Evolutionary conservation across 2,797 vertebrate genomes (phyloP).

Genomic region (Aldrovandia affinis): DNA sequence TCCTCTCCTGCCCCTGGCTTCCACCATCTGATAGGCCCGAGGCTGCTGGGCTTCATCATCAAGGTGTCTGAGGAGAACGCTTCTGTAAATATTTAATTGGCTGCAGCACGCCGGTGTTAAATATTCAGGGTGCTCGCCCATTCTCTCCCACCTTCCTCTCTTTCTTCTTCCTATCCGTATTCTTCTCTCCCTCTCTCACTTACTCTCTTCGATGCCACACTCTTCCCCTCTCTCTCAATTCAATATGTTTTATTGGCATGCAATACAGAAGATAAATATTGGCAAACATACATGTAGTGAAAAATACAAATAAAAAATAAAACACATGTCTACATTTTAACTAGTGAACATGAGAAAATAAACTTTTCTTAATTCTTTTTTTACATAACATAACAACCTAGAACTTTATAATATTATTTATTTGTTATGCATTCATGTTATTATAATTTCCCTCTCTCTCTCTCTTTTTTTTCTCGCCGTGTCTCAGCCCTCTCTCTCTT

Average conservation of each 20-base stretch:
- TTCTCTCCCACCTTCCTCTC: not conserved
- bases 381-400: no score
- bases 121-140: constrained; percentile 65
- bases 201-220: not conserved
- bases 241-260: no score
- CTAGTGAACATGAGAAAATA: no score
- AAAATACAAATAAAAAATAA: no score
- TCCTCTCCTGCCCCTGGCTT: constrained; percentile 55
- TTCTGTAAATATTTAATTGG: constrained; percentile 82
- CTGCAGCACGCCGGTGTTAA: constrained; percentile 72
- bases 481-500: not conserved
- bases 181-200: constrained; percentile 36
- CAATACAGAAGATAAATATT: no score
- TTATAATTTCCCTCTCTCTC: not conserved
- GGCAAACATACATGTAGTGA: no score
- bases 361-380: no score
- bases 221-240: not conserved
- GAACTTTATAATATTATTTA: no score
- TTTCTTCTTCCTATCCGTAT: constrained; percentile 35
- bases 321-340: no score
- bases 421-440: no score
- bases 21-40: constrained; percentile 70
- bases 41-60: constrained; percentile 70
- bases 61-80: constrained; percentile 69
- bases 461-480: not conserved